Evolutionary conservation across 2,797 vertebrate species (phyloP), one percentile per base, ranked within the genome.

Genomic region (Antennarius maculatus): DNA sequence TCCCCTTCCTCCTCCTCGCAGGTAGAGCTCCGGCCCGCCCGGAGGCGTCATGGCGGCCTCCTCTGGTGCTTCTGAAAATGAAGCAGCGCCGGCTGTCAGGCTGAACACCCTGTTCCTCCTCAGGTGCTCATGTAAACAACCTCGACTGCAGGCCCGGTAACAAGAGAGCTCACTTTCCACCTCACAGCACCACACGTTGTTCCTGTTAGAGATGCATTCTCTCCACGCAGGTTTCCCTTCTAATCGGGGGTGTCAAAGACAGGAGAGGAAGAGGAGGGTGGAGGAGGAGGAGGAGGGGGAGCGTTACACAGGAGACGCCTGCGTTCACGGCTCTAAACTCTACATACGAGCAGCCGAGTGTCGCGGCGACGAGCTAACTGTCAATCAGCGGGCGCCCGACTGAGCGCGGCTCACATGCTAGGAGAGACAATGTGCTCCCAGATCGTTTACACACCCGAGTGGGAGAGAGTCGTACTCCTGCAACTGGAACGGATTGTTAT

Each of bases 81-180:
- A 73, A 72, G 80, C 61, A 59, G 67, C 74, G 47, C 7, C 11
- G 46, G 60, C 77, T 88, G 85, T 88, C 83, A 86, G 80, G 52
- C 68, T 73, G 61, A 59, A 71, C 80, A 69, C 55, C 55, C 66
- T 80, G 74, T 74, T 84, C 80, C 77, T 87, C 58, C 81, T 87
- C 77, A 81, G 83, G 80, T 87, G 77, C 59, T 78, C 83, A 70
- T 88, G 85, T 88, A 86, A 87, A 88, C 86, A 87, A 63, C 58
- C 73, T 74, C 69, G 7, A 28, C 80, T 71, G 72, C 77, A 48
- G 77, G 61, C 61, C 47, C 81, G 14, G 62, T 71, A 89, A 89
- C 87, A 90, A 86, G 82, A 83, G 82, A 82, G 86, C 78, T 85
- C 77, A 81, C 85, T 86, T 85, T 87, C 85, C 83, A 83, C 41